Evolutionary conservation across 2,797 vertebrate species (phyloP).

Genomic region (Ibycter americanus): DNA sequence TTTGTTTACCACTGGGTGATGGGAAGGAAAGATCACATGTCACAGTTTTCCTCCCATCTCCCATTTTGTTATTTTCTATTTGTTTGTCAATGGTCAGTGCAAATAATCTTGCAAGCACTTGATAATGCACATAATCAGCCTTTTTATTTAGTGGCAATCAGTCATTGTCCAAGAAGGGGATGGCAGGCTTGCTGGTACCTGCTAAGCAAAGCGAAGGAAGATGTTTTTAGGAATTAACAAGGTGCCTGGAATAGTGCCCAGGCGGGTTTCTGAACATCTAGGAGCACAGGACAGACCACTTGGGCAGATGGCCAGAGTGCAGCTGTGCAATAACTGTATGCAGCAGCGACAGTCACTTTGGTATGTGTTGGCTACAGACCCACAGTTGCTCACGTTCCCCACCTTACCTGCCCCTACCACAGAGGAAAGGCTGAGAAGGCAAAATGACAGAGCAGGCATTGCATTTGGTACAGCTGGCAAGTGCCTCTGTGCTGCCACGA

Average conservation of each 20-base stretch:
- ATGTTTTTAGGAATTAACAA: not conserved
- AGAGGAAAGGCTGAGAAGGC: not conserved
- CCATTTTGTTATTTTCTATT: not conserved
- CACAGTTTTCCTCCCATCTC: not conserved
- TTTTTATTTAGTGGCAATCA: not conserved
- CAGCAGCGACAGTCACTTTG: accelerated
- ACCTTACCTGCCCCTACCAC: not conserved
- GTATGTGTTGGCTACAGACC: not conserved
- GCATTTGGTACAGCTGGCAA: not conserved
- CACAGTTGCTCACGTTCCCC: accelerated
- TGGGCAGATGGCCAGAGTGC: not conserved
- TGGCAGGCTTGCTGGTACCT: not conserved
- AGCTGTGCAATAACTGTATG: accelerated
- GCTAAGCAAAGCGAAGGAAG: not conserved
- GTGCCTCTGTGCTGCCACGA: accelerated
- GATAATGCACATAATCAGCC: not conserved
- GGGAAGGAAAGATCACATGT: not conserved
- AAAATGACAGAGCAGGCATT: not conserved
- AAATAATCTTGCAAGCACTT: not conserved
- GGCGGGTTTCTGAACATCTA: not conserved
- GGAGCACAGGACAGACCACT: not conserved
- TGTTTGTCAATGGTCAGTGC: not conserved
- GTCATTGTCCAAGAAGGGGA: not conserved
- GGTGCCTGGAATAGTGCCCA: not conserved
- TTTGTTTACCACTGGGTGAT: not conserved